Conservation (phyloP, 2,113 vertebrate genomes). For the Semnornis frantzii region DNA sequence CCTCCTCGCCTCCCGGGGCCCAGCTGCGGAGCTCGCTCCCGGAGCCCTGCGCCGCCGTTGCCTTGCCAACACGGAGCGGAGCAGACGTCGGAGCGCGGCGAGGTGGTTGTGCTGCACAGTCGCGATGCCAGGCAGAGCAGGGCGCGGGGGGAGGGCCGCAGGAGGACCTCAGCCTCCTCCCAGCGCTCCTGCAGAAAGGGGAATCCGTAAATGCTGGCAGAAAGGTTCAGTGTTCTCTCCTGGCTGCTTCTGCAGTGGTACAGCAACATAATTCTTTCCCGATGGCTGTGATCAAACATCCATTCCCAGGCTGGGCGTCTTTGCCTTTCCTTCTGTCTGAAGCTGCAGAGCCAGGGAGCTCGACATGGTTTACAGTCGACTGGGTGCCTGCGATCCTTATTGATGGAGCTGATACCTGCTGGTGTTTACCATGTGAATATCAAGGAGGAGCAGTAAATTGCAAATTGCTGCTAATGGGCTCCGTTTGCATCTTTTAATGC, state of each 20-base stretch:
- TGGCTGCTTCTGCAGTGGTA: conserved; percentile 14
- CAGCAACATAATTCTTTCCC: conserved; percentile 57
- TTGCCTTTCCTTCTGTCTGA: neutral
- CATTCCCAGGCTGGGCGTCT: neutral
- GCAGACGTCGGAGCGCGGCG: conserved; percentile 33
- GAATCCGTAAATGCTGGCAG: conserved; percentile 26
- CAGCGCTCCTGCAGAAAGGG: neutral
- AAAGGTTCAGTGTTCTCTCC: conserved; percentile 7
- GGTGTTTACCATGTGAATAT: conserved; percentile 6
- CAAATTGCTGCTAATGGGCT: conserved; percentile 64
- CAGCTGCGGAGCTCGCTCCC: neutral
- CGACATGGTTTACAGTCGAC: neutral
- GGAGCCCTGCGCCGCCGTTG: neutral
- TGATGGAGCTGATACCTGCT: neutral
- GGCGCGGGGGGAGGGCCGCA: neutral
- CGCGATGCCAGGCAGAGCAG: neutral
- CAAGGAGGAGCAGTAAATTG: conserved; percentile 47
- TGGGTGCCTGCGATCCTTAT: neutral
- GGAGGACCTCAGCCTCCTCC: neutral
- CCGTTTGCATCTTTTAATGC: conserved; percentile 34
- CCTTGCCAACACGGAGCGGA: conserved; percentile 36
- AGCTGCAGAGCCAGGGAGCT: conserved; percentile 47
- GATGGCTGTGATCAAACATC: conserved; percentile 60
- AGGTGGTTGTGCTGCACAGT: conserved; percentile 3
- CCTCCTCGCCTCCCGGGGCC: neutral